Evolutionary conservation across 2,797 vertebrate genomes (phyloP).

Genomic region (Sternarchorhynchus goeldii): DNA sequence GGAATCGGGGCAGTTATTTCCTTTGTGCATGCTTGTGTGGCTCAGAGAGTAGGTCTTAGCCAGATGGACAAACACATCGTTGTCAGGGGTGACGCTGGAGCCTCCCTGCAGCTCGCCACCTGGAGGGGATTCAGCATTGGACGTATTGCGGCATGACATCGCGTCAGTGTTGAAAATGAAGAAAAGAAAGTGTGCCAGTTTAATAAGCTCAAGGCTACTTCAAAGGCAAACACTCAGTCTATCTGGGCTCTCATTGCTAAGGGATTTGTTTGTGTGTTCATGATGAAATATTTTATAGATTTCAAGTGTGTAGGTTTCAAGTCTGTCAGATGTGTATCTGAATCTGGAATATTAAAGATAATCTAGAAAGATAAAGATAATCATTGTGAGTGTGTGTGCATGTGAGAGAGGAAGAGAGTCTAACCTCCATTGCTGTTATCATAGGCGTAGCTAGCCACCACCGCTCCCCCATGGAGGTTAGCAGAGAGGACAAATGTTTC

Average conservation of each 20-base stretch:
- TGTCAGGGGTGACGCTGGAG: conserved; percentile 80
- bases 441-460: conserved; percentile 94
- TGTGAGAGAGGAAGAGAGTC: background rate
- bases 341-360: background rate
- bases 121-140: conserved; percentile 29
- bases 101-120: conserved; percentile 65
- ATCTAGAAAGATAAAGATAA: too few species aligned
- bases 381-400: background rate
- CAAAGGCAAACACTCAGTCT: background rate
- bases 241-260: background rate
- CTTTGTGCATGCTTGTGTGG: conserved; percentile 81
- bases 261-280: background rate
- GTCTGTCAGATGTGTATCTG: background rate
- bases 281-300: background rate
- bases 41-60: conserved; percentile 83
- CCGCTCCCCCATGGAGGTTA: conserved; percentile 91
- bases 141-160: conserved; percentile 31
- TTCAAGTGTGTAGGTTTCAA: background rate
- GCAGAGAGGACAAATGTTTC: conserved; percentile 92
- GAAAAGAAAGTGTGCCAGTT: background rate
- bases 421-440: conserved; percentile 87
- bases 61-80: conserved; percentile 90
- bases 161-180: background rate
- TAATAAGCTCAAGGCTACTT: background rate
- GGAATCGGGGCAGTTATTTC: conserved; percentile 67